A percentile compares a stretch with the other conserved stretches of the same genome.
Conservation (phyloP, 1,140 invertebrate species). For the Lucilia sericata region DNA sequence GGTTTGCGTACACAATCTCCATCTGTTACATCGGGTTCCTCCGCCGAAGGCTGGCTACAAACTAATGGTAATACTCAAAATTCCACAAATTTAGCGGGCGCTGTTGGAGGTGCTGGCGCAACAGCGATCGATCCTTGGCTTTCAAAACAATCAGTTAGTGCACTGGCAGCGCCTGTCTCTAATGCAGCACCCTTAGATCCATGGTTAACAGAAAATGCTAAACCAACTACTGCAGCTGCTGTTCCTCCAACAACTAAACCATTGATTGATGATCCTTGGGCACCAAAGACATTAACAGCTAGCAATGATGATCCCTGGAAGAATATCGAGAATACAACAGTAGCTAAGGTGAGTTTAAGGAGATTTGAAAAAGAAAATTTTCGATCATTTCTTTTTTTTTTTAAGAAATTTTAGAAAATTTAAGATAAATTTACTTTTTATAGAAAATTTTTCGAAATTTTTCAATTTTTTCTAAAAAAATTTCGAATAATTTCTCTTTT, state of each 20-base stretch:
- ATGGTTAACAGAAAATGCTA: conserved; percentile 40
- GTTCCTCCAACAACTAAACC: conserved; percentile 48
- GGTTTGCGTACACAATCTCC: conserved; percentile 62
- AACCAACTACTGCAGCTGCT: conserved; percentile 51
- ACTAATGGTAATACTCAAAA: conserved; percentile 61
- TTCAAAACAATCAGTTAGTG: conserved; percentile 53
- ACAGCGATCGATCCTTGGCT: conserved; percentile 59
- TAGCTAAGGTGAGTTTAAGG: conserved; percentile 52
- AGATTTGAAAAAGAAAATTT: no score
- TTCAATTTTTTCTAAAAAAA: no score
- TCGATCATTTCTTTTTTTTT: no score
- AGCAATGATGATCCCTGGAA: conserved; percentile 66
- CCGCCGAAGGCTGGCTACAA: conserved; percentile 65
- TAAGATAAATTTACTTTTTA: no score
- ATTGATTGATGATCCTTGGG: conserved; percentile 61
- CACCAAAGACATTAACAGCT: conserved; percentile 68
- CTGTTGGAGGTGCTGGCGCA: conserved; percentile 46
- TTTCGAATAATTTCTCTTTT: no score
- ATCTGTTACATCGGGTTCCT: conserved; percentile 64
- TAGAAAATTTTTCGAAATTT: no score
- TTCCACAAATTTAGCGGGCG: conserved; percentile 45
- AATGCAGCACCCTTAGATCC: conserved; percentile 38
- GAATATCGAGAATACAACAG: conserved; percentile 51
- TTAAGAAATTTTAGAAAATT: no score
- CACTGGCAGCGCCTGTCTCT: conserved; percentile 49